Base-by-base conservation (phyloP, 2,113 vertebrate genomes). In the Pterocles orientalis region DNA sequence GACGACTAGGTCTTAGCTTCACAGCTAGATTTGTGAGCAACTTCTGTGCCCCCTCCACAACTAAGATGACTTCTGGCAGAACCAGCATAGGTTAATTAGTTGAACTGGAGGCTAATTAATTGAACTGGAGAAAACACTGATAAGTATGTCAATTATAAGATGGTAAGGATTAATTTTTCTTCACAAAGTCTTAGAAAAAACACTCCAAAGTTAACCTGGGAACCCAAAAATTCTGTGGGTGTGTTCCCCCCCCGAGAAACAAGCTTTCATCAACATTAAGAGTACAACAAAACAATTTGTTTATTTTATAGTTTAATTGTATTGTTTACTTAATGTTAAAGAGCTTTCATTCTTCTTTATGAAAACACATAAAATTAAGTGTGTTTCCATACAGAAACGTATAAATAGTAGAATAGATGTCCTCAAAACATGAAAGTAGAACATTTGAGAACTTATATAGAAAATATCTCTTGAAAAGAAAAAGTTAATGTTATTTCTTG, bases 61-160 rank as follows among this genome's bases (percentile, higher is more conserved):
- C 15, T 31, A 19, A 50, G n/a, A 16, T n/a, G 45, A 81, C 51
- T 94, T 71, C 56, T 84, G 47, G 36, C n/a, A 75, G 36, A 73
- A 91, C 25, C 28, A 54, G 19, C 1, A 1, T 19, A 91, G 73
- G 51, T 91, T 86, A 94, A 91, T 75, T 89, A 95, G 71, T 86
- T 94, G 91, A 91, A 88, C 57, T 88, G 45, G 18, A 65, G 39
- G 54, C 58, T 90, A 91, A 95, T 89, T 91, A 94, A 89, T 41
- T 82, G 60, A 75, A 58, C 7, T 48, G 48, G 18, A 90, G 31
- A 58, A 86, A 92, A 69, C 26, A 51, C 31, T 62, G 43, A 77
- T 84, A 78, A 89, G 60, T 54, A 62, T 11, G 5, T 47, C 14
- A 62, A 7, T 68, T 92, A 53, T 47, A 94, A 88, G 54, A 21